phyloP scores from a whole-genome alignment of 2,888 invertebrate species.

The Branchellion lobata region DNA sequence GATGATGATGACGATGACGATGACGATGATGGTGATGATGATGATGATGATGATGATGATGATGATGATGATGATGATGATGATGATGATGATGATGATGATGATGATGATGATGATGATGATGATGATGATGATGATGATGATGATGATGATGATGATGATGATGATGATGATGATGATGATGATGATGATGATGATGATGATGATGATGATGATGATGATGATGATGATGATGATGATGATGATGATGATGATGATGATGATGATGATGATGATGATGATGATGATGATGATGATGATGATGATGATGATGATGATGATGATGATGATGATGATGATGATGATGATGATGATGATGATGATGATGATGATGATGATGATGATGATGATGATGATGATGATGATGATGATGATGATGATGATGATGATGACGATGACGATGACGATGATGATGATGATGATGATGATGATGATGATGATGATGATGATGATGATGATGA shows the following conservation, averaged over 20 bases:
- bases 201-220: conserved; percentile 36
- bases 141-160: neutral
- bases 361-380: conserved; percentile 32
- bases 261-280: conserved; percentile 31
- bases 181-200: conserved; percentile 32
- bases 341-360: conserved; percentile 35
- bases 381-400: conserved; percentile 33
- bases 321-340: conserved; percentile 35
- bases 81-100: conserved; percentile 19
- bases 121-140: conserved; percentile 6
- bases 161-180: conserved; percentile 37
- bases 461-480: conserved; percentile 18
- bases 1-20: conserved; percentile 2
- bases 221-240: conserved; percentile 41
- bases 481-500: conserved; percentile 31
- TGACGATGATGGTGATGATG: conserved; percentile 17
- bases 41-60: conserved; percentile 23
- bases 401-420: conserved; percentile 22
- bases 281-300: conserved; percentile 37
- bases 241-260: conserved; percentile 39
- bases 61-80: conserved; percentile 27
- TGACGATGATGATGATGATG: conserved; percentile 30
- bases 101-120: neutral
- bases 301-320: conserved; percentile 35
- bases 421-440: neutral